Conservation (phyloP, 2,888 invertebrate genomes). For the Timema cristinae region DNA sequence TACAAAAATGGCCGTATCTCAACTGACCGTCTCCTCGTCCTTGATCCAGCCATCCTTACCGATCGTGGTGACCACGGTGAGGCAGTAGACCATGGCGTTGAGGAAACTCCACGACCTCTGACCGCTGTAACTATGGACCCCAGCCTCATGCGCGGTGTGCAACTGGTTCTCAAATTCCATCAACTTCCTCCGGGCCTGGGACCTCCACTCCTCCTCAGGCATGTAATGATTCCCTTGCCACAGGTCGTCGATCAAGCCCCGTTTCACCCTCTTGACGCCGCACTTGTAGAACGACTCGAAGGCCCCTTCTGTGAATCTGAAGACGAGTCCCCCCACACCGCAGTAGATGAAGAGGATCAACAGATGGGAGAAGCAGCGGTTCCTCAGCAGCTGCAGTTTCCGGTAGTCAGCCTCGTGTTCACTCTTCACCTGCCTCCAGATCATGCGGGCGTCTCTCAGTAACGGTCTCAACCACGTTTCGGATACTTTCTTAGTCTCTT, state of each 20-base stretch:
- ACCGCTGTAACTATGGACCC: constrained; percentile 78
- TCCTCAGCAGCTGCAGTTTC: constrained; percentile 54
- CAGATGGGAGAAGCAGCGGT: constrained; percentile 64
- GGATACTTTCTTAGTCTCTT: constrained; percentile 22
- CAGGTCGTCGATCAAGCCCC: constrained; percentile 78
- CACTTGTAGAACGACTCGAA: constrained; percentile 85
- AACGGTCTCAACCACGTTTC: constrained; percentile 23
- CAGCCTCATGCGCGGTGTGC: constrained; percentile 77
- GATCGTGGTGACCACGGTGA: constrained; percentile 84
- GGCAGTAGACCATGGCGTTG: constrained; percentile 79
- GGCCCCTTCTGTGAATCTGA: constrained; percentile 77
- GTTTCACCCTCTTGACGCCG: constrained; percentile 78
- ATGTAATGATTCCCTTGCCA: constrained; percentile 79
- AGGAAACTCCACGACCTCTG: constrained; percentile 84
- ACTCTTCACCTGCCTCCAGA: constrained; percentile 44
- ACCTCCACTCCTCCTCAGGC: constrained; percentile 87
- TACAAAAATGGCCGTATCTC: too few species aligned
- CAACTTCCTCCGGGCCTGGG: constrained; percentile 72
- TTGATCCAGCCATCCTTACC: constrained; percentile 56
- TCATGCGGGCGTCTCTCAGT: constrained; percentile 28
- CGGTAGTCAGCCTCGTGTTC: constrained; percentile 53
- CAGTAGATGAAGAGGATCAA: constrained; percentile 67
- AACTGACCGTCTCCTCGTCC: too few species aligned
- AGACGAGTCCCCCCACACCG: constrained; percentile 75
- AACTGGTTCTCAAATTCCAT: constrained; percentile 83